These are phyloP conservation scores for Syngnathus scovelli DNA, from an alignment of 2,113 vertebrate genomes.

Conservation along the genomic window DNA sequence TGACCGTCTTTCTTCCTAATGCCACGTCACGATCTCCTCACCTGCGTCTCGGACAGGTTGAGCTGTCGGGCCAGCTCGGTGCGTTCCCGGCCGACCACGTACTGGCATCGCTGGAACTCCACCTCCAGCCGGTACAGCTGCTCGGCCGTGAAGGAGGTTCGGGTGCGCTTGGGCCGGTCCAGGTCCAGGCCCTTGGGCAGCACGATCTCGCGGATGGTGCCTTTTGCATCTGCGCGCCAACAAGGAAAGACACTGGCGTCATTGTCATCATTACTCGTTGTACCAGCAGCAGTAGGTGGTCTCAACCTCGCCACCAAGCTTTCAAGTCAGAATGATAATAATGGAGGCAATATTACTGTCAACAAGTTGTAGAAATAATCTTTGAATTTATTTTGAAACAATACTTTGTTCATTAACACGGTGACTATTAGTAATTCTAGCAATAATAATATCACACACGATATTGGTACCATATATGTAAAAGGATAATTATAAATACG, in stretches of 20 bases:
- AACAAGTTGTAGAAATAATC: no score
- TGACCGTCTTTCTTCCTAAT: no score
- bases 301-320: no score
- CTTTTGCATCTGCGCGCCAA: conserved; percentile 82
- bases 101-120: conserved; percentile 95
- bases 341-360: no score
- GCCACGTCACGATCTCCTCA: conserved; percentile 41
- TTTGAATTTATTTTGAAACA: no score
- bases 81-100: conserved; percentile 89
- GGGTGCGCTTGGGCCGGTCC: conserved; percentile 90
- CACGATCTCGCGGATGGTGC: conserved; percentile 94
- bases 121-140: conserved; percentile 93
- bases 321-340: no score
- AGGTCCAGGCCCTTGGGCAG: conserved; percentile 91
- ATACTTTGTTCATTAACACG: no score
- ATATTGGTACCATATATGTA: no score
- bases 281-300: no score
- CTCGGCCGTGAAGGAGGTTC: conserved; percentile 93
- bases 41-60: conserved; percentile 93
- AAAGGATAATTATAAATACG: no score
- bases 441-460: no score
- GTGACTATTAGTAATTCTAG: no score
- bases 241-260: neutral
- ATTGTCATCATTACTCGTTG: neutral
- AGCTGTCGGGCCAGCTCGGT: conserved; percentile 88